Percentiles rank a stretch among this genome's conserved stretches.
Evolutionary conservation across 1,140 invertebrate genomes (phyloP).

Genomic region (Procambarus clarkii): DNA sequence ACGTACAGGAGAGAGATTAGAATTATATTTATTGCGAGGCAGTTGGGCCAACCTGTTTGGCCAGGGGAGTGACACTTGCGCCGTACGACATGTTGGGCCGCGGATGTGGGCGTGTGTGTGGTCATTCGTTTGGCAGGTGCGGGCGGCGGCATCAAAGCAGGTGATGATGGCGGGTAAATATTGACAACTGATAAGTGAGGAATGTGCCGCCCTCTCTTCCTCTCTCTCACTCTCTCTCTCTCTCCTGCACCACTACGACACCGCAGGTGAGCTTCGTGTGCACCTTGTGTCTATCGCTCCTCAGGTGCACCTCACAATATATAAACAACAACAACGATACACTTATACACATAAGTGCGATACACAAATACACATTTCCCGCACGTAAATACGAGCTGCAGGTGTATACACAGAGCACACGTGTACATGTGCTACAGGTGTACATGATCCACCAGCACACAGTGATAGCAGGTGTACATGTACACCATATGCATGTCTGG

Average conservation of each 20-base stretch:
- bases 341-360: neutral
- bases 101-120: neutral
- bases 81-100: conserved; percentile 6
- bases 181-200: conserved; percentile 46
- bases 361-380: neutral
- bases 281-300: neutral
- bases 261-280: neutral
- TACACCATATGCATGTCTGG: neutral
- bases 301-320: neutral
- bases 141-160: conserved; percentile 29
- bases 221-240: too few relatives aligned
- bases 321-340: neutral
- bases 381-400: neutral
- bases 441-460: too few relatives aligned
- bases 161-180: conserved; percentile 33
- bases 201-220: conserved; percentile 21
- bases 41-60: neutral
- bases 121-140: conserved; percentile 16
- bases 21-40: too few relatives aligned
- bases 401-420: neutral
- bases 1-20: too few relatives aligned
- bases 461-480: neutral
- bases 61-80: neutral
- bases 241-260: neutral
- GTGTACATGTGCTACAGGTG: neutral